Base-by-base conservation (phyloP, 2,888 invertebrate genomes). In the Sesamia inferens region DNA sequence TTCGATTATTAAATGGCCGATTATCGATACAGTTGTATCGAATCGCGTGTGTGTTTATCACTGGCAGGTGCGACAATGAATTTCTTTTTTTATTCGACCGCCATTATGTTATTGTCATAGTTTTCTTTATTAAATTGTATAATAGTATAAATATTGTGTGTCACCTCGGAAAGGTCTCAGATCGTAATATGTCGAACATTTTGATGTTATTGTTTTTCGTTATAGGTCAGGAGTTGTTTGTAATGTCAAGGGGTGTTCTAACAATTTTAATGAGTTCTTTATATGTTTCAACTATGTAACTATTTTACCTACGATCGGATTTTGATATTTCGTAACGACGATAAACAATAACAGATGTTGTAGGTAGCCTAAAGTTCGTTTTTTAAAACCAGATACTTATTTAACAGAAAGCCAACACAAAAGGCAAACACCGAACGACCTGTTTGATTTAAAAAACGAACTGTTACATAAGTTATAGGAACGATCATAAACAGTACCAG, bases 11-110 rank as follows among this genome's bases (percentile, higher is more conserved):
- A 90, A 90, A 90, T 84, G 88, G 80, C 84, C 89, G 90, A 92
- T 92, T 92, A 92, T 93, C 93, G 93, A 93, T 93, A 92, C 89
- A 89, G 91, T 93, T 90, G 91, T 91, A 92, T 94, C 90, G 91
- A 91, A 82, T 88, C 88, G 94, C 92, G 94, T 93, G 93, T 93
- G 92, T 87, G 88, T 85, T 84, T 78, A 84, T 88, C 89, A 88
- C 88, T 85, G 86, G 92, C 93, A 93, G 93, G 92, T 93, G 93
- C 83, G 87, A 79, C 70, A 74, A 74, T 72, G 71, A 76, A 83
- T 73, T 85, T 73, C 69, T 78, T 87, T 85, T 83, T 86, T 73
- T 79, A n/a, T 84, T 84, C 82, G 69, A 64, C 70, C 75, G 71
- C 81, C 77, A 75, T 87, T 83, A 85, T 75, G 79, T 85, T 81